These are phyloP conservation scores for Catharus ustulatus DNA, from an alignment of 2,797 vertebrate species.

Conservation along the genomic window DNA sequence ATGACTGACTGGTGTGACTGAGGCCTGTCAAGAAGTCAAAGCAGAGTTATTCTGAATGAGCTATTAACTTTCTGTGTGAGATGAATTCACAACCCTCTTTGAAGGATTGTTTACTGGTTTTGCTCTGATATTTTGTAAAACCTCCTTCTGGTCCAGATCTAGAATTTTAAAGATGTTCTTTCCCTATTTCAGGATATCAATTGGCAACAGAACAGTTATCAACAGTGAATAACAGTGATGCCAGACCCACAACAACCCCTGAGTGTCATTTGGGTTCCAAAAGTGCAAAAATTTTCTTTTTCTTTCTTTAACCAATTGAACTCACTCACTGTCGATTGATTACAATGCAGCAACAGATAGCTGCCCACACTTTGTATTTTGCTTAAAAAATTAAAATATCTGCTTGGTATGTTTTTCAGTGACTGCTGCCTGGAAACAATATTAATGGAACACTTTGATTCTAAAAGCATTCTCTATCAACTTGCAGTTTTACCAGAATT, in stretches of 20 bases:
- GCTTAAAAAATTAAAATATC: conserved; percentile 16
- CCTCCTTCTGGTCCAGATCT: neutral
- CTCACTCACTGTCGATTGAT: neutral
- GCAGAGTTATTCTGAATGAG: neutral
- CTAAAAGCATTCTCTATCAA: neutral
- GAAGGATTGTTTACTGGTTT: neutral
- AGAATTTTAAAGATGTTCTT: neutral
- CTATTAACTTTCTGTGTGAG: neutral
- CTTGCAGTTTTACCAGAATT: neutral
- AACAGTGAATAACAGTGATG: neutral
- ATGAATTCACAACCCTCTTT: neutral
- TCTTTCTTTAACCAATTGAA: neutral
- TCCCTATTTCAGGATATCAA: neutral
- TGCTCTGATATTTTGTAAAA: neutral
- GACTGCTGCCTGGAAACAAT: neutral
- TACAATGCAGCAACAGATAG: neutral
- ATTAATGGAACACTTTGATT: neutral
- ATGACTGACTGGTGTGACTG: neutral
- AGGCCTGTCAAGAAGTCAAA: neutral
- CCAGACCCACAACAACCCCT: neutral
- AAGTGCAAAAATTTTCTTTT: neutral
- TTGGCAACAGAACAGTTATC: neutral
- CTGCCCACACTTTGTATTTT: neutral
- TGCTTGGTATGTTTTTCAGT: neutral
- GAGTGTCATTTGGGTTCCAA: neutral